phyloP scores from a whole-genome alignment of 35 echinoderm and acorn worm genomes.

The Apostichopus parvimensis region DNA sequence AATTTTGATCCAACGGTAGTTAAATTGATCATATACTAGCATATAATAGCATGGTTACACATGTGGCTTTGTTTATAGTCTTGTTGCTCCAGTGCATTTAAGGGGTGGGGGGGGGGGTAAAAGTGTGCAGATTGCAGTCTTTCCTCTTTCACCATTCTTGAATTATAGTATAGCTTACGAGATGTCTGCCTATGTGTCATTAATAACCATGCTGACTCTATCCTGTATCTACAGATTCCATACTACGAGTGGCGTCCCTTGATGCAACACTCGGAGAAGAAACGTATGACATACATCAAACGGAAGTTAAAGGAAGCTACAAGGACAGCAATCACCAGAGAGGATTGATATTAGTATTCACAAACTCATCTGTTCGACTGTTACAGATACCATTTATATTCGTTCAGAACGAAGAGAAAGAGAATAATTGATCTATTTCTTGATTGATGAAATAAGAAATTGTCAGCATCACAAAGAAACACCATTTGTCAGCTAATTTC shows the following conservation, averaged over 20 bases:
- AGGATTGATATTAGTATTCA: background rate
- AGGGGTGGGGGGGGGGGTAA: too few relatives aligned
- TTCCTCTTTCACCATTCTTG: too few relatives aligned
- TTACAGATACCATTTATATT: too few relatives aligned
- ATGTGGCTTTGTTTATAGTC: background rate
- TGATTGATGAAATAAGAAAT: too few relatives aligned
- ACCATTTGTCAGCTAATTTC: too few relatives aligned
- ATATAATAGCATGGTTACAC: background rate
- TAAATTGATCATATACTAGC: background rate
- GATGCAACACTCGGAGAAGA: constrained; percentile 29
- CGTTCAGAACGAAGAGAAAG: too few relatives aligned
- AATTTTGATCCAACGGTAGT: too few relatives aligned
- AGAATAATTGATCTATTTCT: too few relatives aligned
- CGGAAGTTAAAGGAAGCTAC: constrained; percentile 20
- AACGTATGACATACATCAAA: constrained; percentile 43
- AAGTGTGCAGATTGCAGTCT: too few relatives aligned
- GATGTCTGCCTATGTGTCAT: background rate
- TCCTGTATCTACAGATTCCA: constrained; percentile 48
- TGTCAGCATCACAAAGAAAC: too few relatives aligned
- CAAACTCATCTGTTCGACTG: too few relatives aligned
- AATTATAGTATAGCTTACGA: too few relatives aligned
- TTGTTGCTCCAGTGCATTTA: background rate
- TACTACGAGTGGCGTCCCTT: constrained; percentile 64
- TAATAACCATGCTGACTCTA: background rate
- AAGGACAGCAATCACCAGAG: background rate